Base-by-base conservation (phyloP, 1,140 invertebrate genomes). In the Nebria ingens region DNA sequence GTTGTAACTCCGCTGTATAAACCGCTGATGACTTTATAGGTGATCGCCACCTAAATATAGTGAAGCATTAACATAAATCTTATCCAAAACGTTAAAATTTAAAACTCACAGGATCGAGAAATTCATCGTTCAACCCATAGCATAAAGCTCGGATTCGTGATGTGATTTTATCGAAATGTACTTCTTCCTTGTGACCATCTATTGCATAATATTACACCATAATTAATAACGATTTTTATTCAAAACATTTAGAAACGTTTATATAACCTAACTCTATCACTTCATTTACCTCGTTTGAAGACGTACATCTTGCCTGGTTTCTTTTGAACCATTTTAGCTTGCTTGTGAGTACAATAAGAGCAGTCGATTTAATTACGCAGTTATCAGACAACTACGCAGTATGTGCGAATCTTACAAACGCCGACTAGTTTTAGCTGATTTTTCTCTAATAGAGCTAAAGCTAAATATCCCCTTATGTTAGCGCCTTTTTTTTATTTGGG, bases 101-200 rank as follows among this genome's bases (percentile, higher is more conserved):
- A 19, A n/a, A 50, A 80, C 79, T 84, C 80, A 96, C 93, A 19
- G 96, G 93, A 72, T 98, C 93, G 38, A 98, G 85, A 79, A 89
- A 97, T 55, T 98, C 92, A 82, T 88, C 89, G 70, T 98, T 92
- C 2, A 98, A 76, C 23, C 91, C 91, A 79, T 97, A 97, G 66
- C 96, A 97, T 51, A 98, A 76, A 68, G 98, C 98, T 65, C 88
- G 82, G 25, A 99, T 93, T 62, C 96, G 78, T 0, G 90, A 93
- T 1, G 95, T 98, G 55, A 99, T 98, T 80, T 99, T 98, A 71
- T 98, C 95, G 72, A 97, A 92, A 72, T 95, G 89, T 2, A 98
- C 88, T 63, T 87, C 83, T 72, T 99, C 94, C 65, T 87, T 82
- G n/a, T 89, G 77, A 0, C 93, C 93, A 81, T 88, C 93, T 89